A percentile compares a stretch with the other conserved stretches of the same genome.
These are phyloP conservation scores for Heptranchias perlo DNA, from an alignment of 2,113 vertebrate species.

Conservation along the genomic window DNA sequence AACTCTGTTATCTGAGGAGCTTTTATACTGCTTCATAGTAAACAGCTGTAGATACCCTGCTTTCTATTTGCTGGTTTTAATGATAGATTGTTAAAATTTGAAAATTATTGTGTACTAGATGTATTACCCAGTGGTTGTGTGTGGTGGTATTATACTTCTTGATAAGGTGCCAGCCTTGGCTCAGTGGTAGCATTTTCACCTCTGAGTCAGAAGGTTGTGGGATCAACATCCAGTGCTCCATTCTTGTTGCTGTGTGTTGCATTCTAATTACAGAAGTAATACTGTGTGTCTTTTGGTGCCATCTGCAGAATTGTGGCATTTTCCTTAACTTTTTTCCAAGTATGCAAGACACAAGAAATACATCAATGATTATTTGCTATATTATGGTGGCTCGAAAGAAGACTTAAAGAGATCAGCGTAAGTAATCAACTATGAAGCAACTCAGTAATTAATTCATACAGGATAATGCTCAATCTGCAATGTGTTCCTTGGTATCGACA, in stretches of 20 bases:
- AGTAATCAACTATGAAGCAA: constrained; percentile 48
- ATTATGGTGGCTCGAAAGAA: constrained; percentile 84
- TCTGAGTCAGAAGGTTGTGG: neutral
- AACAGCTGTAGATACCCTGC: neutral
- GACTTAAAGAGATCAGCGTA: constrained; percentile 80
- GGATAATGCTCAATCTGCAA: neutral
- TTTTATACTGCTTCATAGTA: neutral
- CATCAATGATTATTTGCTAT: constrained; percentile 92
- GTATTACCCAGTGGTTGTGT: neutral
- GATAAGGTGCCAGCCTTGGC: neutral
- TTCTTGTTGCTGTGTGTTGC: neutral
- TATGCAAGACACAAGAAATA: constrained; percentile 93
- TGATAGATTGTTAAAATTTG: neutral
- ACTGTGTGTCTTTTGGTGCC: neutral
- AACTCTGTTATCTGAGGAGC: neutral
- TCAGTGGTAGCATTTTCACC: neutral
- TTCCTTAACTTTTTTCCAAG: constrained; percentile 53
- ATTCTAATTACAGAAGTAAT: neutral
- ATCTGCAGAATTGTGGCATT: neutral
- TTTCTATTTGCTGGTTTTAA: neutral
- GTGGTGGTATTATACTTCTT: neutral
- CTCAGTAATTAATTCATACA: neutral
- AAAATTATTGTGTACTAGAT: neutral
- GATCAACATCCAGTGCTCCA: neutral
- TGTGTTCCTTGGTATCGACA: neutral